phyloP scores from a whole-genome alignment of 1,140 invertebrate species.

The Monochamus saltuarius region DNA sequence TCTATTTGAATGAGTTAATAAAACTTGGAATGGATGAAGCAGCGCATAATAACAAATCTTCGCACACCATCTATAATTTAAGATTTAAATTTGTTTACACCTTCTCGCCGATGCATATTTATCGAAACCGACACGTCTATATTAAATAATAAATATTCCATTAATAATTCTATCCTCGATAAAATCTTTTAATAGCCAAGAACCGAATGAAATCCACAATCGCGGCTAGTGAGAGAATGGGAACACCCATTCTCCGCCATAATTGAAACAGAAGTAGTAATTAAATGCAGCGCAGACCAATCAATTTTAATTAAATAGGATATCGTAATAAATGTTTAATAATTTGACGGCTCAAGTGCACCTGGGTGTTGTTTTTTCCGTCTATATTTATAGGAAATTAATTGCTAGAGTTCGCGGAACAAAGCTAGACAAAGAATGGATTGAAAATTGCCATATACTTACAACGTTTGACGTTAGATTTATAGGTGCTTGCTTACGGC shows the following conservation, averaged over 20 bases:
- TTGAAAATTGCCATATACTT: too few species aligned
- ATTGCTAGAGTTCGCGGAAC: too few species aligned
- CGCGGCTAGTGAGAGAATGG: constrained; percentile 9
- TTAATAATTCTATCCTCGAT: neutral
- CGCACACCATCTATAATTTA: too few species aligned
- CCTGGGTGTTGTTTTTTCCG: constrained; percentile 21
- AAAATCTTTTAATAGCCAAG: neutral
- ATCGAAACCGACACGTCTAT: neutral
- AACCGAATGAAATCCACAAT: constrained; percentile 16
- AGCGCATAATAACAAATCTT: too few species aligned
- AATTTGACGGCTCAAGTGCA: constrained; percentile 29
- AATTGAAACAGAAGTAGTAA: constrained; percentile 21
- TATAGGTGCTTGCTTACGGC: too few species aligned
- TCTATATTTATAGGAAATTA: too few species aligned
- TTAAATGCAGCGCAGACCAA: constrained; percentile 25
- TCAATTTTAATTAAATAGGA: constrained; percentile 29
- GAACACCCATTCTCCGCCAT: constrained; percentile 29
- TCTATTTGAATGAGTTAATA: too few species aligned
- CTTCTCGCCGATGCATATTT: neutral
- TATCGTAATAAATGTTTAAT: constrained; percentile 22
- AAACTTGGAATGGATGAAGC: too few species aligned
- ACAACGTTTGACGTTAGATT: too few species aligned
- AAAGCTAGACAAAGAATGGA: too few species aligned
- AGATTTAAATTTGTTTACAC: constrained; percentile 13
- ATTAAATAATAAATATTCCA: constrained; percentile 12